A percentile compares a stretch with the other conserved stretches of the same genome.
phyloP scores from a whole-genome alignment of 2,113 vertebrate genomes.

The Chunga burmeisteri region DNA sequence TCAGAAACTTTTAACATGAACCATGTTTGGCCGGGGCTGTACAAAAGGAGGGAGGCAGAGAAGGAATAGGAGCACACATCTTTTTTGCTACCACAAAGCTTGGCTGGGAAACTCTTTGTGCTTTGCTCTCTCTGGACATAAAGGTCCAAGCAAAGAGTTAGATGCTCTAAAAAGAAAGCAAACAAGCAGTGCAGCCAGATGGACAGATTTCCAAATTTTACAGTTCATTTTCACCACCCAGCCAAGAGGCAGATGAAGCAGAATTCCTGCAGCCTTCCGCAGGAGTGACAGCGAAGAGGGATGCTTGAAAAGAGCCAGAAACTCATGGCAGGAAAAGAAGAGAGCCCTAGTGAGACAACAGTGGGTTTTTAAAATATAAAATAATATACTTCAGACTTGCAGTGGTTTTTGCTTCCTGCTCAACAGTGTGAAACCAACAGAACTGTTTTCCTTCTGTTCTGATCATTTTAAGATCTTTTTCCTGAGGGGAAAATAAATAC shows the following conservation, averaged over 20 bases:
- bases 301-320: neutral
- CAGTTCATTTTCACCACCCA: neutral
- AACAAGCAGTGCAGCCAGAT: neutral
- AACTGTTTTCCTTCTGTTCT: neutral
- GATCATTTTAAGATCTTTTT: neutral
- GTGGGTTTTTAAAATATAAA: neutral
- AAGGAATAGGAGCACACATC: neutral
- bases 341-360: neutral
- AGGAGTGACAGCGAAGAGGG: neutral
- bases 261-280: neutral
- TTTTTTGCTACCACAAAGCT: neutral
- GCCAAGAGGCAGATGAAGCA: neutral
- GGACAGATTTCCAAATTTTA: neutral
- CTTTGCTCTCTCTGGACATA: neutral
- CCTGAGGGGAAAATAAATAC: neutral
- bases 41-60: neutral
- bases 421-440: neutral
- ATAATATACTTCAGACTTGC: neutral
- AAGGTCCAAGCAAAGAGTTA: neutral
- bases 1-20: neutral
- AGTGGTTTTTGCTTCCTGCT: slow-evolving; percentile 30
- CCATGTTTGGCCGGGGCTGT: neutral
- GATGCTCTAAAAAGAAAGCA: neutral
- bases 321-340: neutral
- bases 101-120: neutral